Percentiles rank a stretch among this genome's conserved stretches.
These are phyloP conservation scores for Coregonus clupeaformis DNA, from an alignment of 2,113 vertebrate genomes.

Conservation along the genomic window DNA sequence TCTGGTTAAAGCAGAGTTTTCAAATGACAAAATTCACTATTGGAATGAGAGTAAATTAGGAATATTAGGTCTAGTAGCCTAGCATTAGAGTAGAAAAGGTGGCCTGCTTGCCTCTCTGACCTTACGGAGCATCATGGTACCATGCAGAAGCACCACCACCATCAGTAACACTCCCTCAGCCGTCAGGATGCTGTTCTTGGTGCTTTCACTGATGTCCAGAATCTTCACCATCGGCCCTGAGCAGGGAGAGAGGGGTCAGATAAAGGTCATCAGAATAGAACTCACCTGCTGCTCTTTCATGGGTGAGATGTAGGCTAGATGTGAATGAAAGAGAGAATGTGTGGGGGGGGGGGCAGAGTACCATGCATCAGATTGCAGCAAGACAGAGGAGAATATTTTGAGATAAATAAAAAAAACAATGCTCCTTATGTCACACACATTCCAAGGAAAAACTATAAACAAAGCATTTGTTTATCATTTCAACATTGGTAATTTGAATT, in stretches of 20 bases:
- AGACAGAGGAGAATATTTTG: not conserved
- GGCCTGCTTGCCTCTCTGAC: constrained; percentile 48
- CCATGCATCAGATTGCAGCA: not conserved
- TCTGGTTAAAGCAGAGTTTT: no score
- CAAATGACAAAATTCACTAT: not conserved
- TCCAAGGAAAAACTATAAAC: not conserved
- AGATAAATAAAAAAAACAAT: not conserved
- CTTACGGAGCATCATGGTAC: constrained; percentile 62
- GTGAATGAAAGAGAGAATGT: not conserved
- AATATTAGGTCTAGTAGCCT: not conserved
- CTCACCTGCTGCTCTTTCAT: not conserved
- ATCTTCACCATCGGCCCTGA: constrained; percentile 60
- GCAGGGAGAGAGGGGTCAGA: not conserved
- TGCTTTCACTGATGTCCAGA: constrained; percentile 60
- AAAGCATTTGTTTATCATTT: not conserved
- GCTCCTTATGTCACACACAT: not conserved
- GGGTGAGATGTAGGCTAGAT: not conserved
- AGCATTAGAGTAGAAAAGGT: not conserved
- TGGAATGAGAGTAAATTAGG: no score
- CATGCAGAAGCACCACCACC: constrained; percentile 64
- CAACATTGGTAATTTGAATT: not conserved
- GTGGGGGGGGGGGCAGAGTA: not conserved
- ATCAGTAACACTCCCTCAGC: constrained; percentile 69
- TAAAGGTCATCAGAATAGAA: not conserved
- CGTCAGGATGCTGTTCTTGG: constrained; percentile 73